Percentiles rank a stretch among this genome's conserved stretches.
Evolutionary conservation across 37 sponge, comb jelly and placozoan species (phyloP).

Genomic region (Spongilla lacustris): DNA sequence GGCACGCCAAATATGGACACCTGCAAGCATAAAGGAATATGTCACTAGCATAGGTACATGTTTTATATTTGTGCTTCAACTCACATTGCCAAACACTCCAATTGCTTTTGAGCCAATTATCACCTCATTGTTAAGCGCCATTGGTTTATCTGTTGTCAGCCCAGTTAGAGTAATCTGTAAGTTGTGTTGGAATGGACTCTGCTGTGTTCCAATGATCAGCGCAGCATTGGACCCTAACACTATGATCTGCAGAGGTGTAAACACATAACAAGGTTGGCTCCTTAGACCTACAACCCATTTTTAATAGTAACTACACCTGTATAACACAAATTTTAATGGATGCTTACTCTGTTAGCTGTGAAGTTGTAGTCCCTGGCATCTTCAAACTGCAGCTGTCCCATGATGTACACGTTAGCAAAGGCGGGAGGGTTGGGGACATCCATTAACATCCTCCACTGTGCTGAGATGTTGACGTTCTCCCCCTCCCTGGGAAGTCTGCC

Average conservation of each 20-base stretch:
- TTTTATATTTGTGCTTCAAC: too few relatives aligned
- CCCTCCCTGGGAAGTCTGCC: conserved; percentile 53
- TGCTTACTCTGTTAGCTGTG: conserved; percentile 68
- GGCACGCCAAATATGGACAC: conserved; percentile 60
- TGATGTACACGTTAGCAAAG: conserved; percentile 51
- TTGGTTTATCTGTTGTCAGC: conserved; percentile 16
- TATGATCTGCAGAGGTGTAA: not conserved
- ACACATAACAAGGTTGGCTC: not conserved
- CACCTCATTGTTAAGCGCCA: conserved; percentile 41
- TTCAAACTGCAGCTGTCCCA: conserved; percentile 75
- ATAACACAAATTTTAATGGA: too few relatives aligned
- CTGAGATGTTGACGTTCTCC: conserved; percentile 68
- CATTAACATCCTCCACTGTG: conserved; percentile 74
- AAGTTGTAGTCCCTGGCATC: conserved; percentile 81
- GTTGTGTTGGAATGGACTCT: conserved; percentile 50
- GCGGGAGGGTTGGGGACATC: conserved; percentile 64
- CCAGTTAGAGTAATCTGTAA: conserved; percentile 77
- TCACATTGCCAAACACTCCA: conserved; percentile 89
- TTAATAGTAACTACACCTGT: too few relatives aligned
- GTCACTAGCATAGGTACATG: too few relatives aligned
- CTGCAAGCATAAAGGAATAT: conserved; percentile 14
- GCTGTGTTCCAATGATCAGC: conserved; percentile 57
- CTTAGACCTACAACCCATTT: not conserved
- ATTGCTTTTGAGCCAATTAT: conserved; percentile 85
- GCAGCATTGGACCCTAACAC: conserved; percentile 32